Percentiles rank a stretch among this genome's conserved stretches.
phyloP scores from a whole-genome alignment of 2,113 vertebrate genomes.

The Otocyon megalotis region DNA sequence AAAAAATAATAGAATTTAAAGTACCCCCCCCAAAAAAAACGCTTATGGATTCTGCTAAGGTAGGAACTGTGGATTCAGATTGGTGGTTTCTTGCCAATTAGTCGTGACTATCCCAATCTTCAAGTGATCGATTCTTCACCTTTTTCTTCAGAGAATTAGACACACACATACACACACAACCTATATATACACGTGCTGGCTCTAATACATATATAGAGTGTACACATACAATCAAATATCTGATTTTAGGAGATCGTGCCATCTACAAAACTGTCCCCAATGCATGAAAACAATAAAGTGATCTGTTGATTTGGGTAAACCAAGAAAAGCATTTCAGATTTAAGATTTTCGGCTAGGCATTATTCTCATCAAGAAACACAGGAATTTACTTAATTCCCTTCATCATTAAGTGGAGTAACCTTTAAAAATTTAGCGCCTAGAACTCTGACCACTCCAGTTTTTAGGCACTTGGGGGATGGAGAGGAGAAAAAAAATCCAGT shows the following conservation, averaged over 20 bases:
- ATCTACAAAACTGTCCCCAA: neutral
- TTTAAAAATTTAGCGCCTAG: conserved; percentile 11
- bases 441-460: neutral
- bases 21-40: neutral
- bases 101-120: neutral
- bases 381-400: conserved; percentile 32
- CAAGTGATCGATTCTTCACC: neutral
- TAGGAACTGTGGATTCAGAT: neutral
- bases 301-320: neutral
- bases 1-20: neutral
- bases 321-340: neutral
- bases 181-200: neutral
- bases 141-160: conserved; percentile 10
- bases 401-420: conserved; percentile 35
- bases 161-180: neutral
- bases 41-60: neutral
- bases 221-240: neutral
- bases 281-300: neutral
- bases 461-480: neutral
- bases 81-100: neutral
- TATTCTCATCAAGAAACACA: neutral
- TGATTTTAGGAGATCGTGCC: neutral
- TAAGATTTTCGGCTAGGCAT: neutral
- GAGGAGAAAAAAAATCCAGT: neutral
- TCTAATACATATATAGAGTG: neutral